Evolutionary conservation across 2,113 vertebrate genomes (phyloP).

Genomic region (Podiceps cristatus): DNA sequence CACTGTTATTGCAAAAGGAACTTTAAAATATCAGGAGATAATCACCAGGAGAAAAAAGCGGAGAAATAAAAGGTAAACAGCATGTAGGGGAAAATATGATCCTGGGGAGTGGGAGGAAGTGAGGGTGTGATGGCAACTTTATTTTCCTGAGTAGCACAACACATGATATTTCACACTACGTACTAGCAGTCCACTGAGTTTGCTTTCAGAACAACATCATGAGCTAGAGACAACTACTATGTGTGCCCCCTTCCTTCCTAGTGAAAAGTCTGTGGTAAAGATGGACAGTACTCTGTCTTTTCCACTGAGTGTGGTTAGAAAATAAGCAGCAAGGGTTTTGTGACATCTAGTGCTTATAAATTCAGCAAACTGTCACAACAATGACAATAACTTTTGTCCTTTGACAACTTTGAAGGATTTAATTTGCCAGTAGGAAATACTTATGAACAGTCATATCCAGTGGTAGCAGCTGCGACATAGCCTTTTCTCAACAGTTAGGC

Average conservation of each 20-base stretch:
- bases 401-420: neutral
- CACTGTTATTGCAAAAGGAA: neutral
- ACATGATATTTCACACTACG: fast-evolving
- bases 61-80: neutral
- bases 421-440: neutral
- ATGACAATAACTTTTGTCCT: neutral
- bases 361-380: neutral
- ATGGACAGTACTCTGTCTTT: neutral
- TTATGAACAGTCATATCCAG: neutral
- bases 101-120: neutral
- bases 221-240: neutral
- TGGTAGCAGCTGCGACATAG: neutral
- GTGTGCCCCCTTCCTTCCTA: neutral
- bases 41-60: neutral
- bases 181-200: neutral
- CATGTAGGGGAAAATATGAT: neutral
- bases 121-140: neutral
- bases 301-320: neutral
- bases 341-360: neutral
- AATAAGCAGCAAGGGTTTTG: neutral
- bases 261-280: neutral
- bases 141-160: neutral
- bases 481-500: neutral
- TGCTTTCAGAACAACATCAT: too few species aligned
- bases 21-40: neutral